phyloP scores from a whole-genome alignment of 2,888 invertebrate genomes.

The Lampropteryx suffumata region DNA sequence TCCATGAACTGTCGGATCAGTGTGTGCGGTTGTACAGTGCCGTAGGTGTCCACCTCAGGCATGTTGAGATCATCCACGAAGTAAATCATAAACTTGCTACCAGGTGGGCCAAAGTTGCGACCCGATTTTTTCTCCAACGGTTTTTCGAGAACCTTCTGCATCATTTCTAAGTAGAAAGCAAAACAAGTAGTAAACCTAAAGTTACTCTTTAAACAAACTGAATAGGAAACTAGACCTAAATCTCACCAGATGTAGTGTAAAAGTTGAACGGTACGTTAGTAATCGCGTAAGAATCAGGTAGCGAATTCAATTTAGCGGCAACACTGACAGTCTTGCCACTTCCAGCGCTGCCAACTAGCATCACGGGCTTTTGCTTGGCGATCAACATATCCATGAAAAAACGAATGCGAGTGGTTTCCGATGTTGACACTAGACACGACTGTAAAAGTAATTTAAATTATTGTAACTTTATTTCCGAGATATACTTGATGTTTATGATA shows the following conservation, averaged over 20 bases:
- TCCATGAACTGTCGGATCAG: conserved; percentile 96
- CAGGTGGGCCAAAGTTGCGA: conserved; percentile 95
- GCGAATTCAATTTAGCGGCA: conserved; percentile 88
- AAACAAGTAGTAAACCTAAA: too few relatives aligned
- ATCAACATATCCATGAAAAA: conserved; percentile 95
- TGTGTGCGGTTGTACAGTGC: conserved; percentile 97
- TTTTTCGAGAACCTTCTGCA: conserved; percentile 93
- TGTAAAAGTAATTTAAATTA: conserved; percentile 55
- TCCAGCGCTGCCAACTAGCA: conserved; percentile 95
- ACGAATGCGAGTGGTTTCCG: conserved; percentile 93
- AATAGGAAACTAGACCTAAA: conserved; percentile 3
- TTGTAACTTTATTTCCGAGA: too few relatives aligned
- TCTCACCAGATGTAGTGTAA: conserved; percentile 92
- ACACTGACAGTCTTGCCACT: conserved; percentile 97
- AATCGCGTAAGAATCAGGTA: conserved; percentile 90
- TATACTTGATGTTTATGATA: too few relatives aligned
- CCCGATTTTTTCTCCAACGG: conserved; percentile 98
- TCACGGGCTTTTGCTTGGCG: conserved; percentile 90
- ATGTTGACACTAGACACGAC: conserved; percentile 93
- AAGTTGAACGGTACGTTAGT: conserved; percentile 97
- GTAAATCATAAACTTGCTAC: conserved; percentile 95
- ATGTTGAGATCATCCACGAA: conserved; percentile 98
- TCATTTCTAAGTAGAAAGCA: conserved; percentile 85
- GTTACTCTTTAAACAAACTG: too few relatives aligned
- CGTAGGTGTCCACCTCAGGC: conserved; percentile 97